These are phyloP conservation scores for Argya squamiceps DNA, from an alignment of 2,797 vertebrate species.

Conservation along the genomic window DNA sequence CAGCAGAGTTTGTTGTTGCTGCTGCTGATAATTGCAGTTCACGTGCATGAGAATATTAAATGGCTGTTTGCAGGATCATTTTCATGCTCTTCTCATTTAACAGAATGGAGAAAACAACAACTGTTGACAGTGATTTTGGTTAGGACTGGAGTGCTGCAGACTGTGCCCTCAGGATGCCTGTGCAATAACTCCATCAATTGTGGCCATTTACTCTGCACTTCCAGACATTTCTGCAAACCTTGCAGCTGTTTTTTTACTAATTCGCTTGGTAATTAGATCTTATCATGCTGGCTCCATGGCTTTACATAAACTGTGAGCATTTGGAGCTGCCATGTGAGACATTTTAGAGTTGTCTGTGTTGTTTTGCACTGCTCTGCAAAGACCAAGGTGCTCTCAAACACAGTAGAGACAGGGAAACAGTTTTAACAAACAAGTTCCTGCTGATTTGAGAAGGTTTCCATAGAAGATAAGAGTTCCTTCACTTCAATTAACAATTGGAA, in stretches of 20 bases:
- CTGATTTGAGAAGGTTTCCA: background rate
- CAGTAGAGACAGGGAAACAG: background rate
- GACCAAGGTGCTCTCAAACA: background rate
- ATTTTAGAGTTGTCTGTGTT: background rate
- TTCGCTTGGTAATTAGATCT: constrained; percentile 69
- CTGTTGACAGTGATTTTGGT: constrained; percentile 50
- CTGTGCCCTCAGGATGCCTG: constrained; percentile 61
- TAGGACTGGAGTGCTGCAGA: constrained; percentile 25
- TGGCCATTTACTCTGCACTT: constrained; percentile 61
- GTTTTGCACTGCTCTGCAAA: background rate
- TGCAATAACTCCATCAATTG: constrained; percentile 62
- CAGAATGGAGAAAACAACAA: constrained; percentile 36
- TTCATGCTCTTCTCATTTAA: constrained; percentile 50
- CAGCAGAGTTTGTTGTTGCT: constrained; percentile 56
- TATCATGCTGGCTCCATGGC: constrained; percentile 66
- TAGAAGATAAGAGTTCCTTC: background rate
- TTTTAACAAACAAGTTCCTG: background rate
- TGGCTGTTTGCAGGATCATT: constrained; percentile 41
- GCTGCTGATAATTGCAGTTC: constrained; percentile 61
- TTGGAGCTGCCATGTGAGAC: constrained; percentile 57
- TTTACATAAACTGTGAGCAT: constrained; percentile 68
- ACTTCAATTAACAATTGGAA: background rate
- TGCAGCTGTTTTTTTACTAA: constrained; percentile 69
- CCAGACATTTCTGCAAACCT: constrained; percentile 70
- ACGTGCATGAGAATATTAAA: constrained; percentile 41